Evolutionary conservation across 2,113 vertebrate species (phyloP).

Genomic region (Petromus typicus): DNA sequence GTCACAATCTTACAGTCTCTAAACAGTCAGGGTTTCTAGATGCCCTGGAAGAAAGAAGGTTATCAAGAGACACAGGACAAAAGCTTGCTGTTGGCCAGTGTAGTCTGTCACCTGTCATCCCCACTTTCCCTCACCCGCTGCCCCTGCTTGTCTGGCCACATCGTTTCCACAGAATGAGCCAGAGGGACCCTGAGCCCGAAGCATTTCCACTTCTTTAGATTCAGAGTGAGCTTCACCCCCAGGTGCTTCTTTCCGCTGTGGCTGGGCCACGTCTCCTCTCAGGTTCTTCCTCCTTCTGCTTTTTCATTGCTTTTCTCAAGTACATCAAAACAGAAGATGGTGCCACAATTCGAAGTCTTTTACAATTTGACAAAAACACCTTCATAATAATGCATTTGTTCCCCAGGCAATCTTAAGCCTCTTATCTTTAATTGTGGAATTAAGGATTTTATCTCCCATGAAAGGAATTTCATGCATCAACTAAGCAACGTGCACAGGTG

Average conservation of each 20-base stretch:
- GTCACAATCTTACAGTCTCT: neutral
- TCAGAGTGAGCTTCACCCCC: neutral
- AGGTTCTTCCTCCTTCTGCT: neutral
- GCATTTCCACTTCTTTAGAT: neutral
- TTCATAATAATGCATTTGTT: constrained; percentile 42
- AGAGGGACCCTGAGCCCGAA: neutral
- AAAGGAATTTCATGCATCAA: constrained; percentile 31
- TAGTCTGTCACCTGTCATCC: neutral
- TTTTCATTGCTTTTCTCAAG: neutral
- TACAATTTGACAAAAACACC: constrained; percentile 48
- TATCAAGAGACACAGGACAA: neutral
- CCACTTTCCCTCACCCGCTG: neutral
- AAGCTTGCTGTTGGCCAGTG: neutral
- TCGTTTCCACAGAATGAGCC: neutral
- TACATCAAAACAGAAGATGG: neutral
- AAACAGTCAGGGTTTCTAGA: neutral
- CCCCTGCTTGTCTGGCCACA: neutral
- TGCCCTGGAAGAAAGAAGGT: neutral
- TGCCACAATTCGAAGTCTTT: neutral
- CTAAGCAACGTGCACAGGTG: neutral
- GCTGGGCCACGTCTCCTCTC: neutral
- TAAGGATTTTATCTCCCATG: constrained; percentile 63
- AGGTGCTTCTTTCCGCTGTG: neutral
- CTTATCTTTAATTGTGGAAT: constrained; percentile 64
- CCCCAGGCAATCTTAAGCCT: constrained; percentile 50